These are phyloP conservation scores for Erethizon dorsatum DNA, from an alignment of 2,797 vertebrate genomes.

Conservation along the genomic window DNA sequence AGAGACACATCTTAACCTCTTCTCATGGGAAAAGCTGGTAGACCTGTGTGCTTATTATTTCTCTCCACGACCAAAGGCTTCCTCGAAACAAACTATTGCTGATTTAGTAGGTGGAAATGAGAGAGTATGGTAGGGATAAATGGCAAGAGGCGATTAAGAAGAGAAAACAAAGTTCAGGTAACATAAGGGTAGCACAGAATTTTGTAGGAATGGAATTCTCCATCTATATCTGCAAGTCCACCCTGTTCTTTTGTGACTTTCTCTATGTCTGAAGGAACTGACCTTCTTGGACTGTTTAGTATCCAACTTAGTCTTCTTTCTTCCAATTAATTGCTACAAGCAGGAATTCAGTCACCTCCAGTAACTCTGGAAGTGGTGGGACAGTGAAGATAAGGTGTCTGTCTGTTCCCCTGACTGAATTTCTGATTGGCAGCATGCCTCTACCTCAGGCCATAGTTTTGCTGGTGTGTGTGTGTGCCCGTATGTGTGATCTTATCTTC, in stretches of 20 bases:
- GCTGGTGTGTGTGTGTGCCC: not conserved
- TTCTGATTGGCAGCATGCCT: not conserved
- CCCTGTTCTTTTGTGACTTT: not conserved
- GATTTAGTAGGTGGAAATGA: not conserved
- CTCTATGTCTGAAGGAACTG: not conserved
- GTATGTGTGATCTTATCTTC: not conserved
- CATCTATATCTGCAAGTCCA: not conserved
- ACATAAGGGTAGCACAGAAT: not conserved
- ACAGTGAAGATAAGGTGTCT: not conserved
- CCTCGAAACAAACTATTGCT: not conserved
- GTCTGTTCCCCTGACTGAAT: not conserved
- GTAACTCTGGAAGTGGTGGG: not conserved
- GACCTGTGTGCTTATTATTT: not conserved
- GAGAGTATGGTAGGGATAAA: not conserved
- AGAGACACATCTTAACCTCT: slow-evolving; percentile 2
- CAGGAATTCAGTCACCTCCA: not conserved
- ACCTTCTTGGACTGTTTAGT: not conserved
- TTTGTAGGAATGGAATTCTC: not conserved
- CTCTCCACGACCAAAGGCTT: not conserved
- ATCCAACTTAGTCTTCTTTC: not conserved
- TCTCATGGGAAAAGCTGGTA: not conserved
- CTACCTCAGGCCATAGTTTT: not conserved
- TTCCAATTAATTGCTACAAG: not conserved
- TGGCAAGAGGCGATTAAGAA: not conserved
- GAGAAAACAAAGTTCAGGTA: not conserved